Base-by-base conservation (phyloP, 2,888 invertebrate genomes). In the Didymodactylos carnosus region DNA sequence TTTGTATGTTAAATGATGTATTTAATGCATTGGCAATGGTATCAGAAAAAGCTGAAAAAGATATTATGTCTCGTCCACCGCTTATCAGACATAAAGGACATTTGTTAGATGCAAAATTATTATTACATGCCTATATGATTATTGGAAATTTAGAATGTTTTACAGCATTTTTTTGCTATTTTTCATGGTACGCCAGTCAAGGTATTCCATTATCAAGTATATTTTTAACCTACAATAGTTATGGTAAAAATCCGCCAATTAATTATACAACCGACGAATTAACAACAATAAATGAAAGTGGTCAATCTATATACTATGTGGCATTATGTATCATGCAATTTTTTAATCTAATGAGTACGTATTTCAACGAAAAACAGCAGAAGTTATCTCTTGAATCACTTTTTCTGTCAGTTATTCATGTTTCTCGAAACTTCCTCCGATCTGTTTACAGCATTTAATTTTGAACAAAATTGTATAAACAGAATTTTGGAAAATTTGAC, bases 341-440 rank as follows among this genome's bases (percentile, higher is more conserved):
- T 6, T 72, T 72, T 53, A 72, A 72, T 62, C 62, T 72, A 43
- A n/a, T n/a, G n/a, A n/a, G n/a, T n/a, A n/a, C n/a, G n/a, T n/a
- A n/a, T n/a, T n/a, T n/a, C n/a, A n/a, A n/a, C n/a, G n/a, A n/a
- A n/a, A n/a, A n/a, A n/a, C n/a, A n/a, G n/a, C n/a, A n/a, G n/a
- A n/a, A n/a, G n/a, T n/a, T n/a, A n/a, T n/a, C n/a, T n/a, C n/a
- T n/a, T n/a, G n/a, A n/a, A n/a, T n/a, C n/a, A n/a, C n/a, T n/a
- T n/a, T n/a, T n/a, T n/a, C n/a, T n/a, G n/a, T n/a, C n/a, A n/a
- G n/a, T n/a, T n/a, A n/a, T n/a, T n/a, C n/a, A n/a, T n/a, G n/a
- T n/a, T n/a, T n/a, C n/a, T n/a, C n/a, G n/a, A n/a, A n/a, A n/a
- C n/a, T n/a, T n/a, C n/a, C n/a, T n/a, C n/a, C n/a, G n/a, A n/a